Percentiles rank a stretch among this genome's conserved stretches.
These are phyloP conservation scores for Dromas ardeola DNA, from an alignment of 2,113 vertebrate species.

Conservation along the genomic window DNA sequence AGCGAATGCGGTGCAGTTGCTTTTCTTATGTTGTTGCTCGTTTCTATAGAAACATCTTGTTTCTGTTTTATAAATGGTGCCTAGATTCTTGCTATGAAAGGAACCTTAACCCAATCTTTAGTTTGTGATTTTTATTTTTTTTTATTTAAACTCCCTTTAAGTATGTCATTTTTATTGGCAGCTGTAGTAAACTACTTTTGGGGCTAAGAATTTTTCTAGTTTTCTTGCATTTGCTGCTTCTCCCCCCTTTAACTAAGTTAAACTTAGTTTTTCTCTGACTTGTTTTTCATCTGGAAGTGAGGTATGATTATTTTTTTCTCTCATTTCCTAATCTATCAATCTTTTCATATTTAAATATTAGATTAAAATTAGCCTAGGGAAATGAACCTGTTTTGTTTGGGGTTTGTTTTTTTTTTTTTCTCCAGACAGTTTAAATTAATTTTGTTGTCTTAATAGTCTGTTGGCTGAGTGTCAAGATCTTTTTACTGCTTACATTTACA, in stretches of 20 bases:
- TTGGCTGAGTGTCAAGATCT: not conserved
- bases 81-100: not conserved
- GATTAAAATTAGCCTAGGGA: not conserved
- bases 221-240: not conserved
- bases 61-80: not conserved
- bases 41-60: conserved; percentile 45
- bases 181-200: not conserved
- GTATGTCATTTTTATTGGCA: not conserved
- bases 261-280: not conserved
- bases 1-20: not conserved
- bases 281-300: not conserved
- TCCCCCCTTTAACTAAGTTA: not conserved
- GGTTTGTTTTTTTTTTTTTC: not conserved
- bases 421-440: not conserved
- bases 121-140: not conserved
- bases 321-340: not conserved
- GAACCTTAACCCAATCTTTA: not conserved
- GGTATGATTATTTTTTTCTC: not conserved
- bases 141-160: not conserved
- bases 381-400: not conserved
- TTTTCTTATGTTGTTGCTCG: conserved; percentile 31
- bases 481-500: not conserved
- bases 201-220: not conserved
- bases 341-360: not conserved
- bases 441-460: not conserved